A percentile compares a stretch with the other conserved stretches of the same genome.
Conservation (phyloP, 2,888 invertebrate species). For the Euzophera pinguis region DNA sequence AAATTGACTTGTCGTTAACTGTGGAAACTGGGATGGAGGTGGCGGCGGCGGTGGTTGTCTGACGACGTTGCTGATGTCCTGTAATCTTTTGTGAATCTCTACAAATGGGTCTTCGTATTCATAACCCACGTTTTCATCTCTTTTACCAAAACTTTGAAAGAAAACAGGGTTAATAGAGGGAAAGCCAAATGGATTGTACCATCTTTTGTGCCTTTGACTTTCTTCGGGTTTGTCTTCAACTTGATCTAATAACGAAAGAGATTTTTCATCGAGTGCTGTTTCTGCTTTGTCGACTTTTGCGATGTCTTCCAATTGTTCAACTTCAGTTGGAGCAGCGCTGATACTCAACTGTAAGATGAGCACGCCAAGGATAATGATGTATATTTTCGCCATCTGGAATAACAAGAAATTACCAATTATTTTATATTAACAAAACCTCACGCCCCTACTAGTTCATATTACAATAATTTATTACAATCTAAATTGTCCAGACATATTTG, state of each 20-base stretch:
- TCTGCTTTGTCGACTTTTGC: conserved; percentile 30
- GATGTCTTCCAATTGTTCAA: conserved; percentile 32
- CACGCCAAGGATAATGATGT: conserved; percentile 34
- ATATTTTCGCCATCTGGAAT: conserved; percentile 58
- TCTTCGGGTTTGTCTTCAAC: conserved; percentile 21
- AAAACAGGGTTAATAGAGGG: conserved; percentile 37
- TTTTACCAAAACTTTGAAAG: conserved; percentile 32
- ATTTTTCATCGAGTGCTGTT: conserved; percentile 30
- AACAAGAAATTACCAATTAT: conserved; percentile 18
- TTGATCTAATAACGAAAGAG: conserved; percentile 27
- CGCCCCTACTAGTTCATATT: too few species aligned
- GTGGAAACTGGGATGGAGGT: conserved; percentile 25
- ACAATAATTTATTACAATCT: too few species aligned
- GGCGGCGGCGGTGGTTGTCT: conserved; percentile 37
- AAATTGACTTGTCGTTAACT: conserved; percentile 23
- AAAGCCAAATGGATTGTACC: conserved; percentile 40
- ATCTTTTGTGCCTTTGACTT: conserved; percentile 46
- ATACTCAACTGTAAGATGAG: conserved; percentile 41
- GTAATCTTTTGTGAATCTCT: conserved; percentile 42
- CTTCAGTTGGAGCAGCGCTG: conserved; percentile 46
- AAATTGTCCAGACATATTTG: too few species aligned
- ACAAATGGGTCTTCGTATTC: conserved; percentile 40
- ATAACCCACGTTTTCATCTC: conserved; percentile 35
- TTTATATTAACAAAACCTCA: neutral
- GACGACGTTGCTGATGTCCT: conserved; percentile 38